phyloP scores from a whole-genome alignment of 2,113 vertebrate species.

The Sporophila hypoxantha region DNA sequence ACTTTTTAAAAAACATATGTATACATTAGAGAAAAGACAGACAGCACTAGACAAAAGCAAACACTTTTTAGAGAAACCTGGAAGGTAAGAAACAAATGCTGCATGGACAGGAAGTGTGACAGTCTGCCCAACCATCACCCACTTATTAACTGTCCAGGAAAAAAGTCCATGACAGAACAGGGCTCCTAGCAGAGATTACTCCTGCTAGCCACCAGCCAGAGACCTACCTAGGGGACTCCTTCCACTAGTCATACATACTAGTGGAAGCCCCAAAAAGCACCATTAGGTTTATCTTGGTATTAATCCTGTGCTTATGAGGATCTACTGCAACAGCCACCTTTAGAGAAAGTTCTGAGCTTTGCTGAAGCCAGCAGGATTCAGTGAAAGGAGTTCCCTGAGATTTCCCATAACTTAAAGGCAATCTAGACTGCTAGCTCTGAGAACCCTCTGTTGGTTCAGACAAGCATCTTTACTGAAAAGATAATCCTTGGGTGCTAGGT shows the following conservation, averaged over 20 bases:
- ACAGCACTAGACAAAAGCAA: neutral
- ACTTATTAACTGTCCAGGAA: neutral
- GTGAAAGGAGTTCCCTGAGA: neutral
- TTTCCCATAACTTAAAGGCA: neutral
- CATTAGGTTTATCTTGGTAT: neutral
- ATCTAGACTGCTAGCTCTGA: neutral
- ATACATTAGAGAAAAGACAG: constrained; percentile 18
- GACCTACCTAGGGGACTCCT: constrained; percentile 28
- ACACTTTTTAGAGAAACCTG: neutral
- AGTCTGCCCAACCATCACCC: neutral
- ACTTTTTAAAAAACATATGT: constrained; percentile 18
- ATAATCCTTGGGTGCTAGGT: too few relatives aligned
- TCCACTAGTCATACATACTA: neutral
- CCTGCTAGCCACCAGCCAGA: constrained; percentile 22
- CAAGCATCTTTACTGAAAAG: neutral
- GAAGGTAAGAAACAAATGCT: neutral
- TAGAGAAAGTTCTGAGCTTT: neutral
- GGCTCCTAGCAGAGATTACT: neutral
- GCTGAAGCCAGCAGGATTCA: neutral
- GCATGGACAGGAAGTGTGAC: neutral
- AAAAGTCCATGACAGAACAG: neutral
- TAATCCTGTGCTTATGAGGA: neutral
- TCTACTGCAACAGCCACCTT: constrained; percentile 44
- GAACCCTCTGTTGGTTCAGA: neutral
- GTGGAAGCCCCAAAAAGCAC: constrained; percentile 17